Evolutionary conservation across 1,140 invertebrate genomes (phyloP), one percentile per base, ranked within the genome.

Genomic region (Bombus terrestris): DNA sequence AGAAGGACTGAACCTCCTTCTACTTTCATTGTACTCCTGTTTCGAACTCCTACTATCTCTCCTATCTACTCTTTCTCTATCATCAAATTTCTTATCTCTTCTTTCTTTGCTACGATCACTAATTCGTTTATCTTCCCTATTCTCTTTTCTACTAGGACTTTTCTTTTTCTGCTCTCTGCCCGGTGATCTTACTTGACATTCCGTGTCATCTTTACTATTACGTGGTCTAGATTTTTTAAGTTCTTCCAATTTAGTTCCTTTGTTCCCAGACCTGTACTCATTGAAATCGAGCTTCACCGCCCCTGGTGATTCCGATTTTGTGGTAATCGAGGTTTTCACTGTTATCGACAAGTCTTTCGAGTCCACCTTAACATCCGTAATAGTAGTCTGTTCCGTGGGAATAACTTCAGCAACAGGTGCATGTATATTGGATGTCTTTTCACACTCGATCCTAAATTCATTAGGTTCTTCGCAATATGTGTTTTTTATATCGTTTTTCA

Each of bases 71-170:
- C 79, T 91, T 72, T 93, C 92, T 43, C 77, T 89, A 39, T 92
- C 93, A 32, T 92, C 92, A 28, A 91, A 87, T 64, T 89, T 92
- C 5, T 41, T 85, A 12, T 94, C 92, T 37, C 89, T 90, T 22
- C 88, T 90, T 12, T 90, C 89, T 57, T 91, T 92, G 8, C 73
- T 76, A 6, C 92, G 88, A 89, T 93, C 89, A 13, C 92, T 86
- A 32, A 89, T 80, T 87, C 90, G 83, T 85, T 90, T 93, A 8
- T 90, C 83, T 15, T 80, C 78, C 3, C 78, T 69, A 8, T 71
- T 86, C 12, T 93, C 90, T 12, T 88, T 92, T 35, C 87, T 91
- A 28, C 2, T 41, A 3, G 91, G 92, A 89, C 93, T 94, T 79
- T 66, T 92, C 18, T 47, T 91, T 8, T 88, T 91, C 39, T 74